Evolutionary conservation across 2,797 vertebrate genomes (phyloP), one percentile per base, ranked within the genome.

Genomic region (Cynopterus sphinx): DNA sequence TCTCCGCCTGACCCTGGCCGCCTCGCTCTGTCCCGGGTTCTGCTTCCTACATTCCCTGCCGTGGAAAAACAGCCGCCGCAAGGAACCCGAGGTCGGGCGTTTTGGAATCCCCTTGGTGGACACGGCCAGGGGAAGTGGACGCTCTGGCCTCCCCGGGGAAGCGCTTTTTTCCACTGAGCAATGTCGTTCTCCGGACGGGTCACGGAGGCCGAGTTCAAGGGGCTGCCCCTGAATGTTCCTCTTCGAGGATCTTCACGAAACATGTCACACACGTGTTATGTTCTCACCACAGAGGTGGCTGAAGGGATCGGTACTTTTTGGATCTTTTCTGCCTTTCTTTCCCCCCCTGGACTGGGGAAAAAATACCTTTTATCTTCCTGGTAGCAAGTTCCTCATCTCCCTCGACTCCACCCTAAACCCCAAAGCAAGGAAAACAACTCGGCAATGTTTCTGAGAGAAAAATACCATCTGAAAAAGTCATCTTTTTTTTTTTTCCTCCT

Each of bases 341-440:
- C 39, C 55, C 49, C 49, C 12, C 6, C 49, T 36, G 67, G 17
- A 36, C 22, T 59, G 51, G 77, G 74, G 57, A 51, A 87, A 89
- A 89, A 96, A 89, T 53, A 90, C 41, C 89, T 91, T 96, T 88
- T 89, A 33, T 87, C 55, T 97, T 84, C 63, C 74, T 75, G 71
- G 82, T 67, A 91, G 68, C 84, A 78, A 85, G 49, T n/a, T 88
- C 39, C 41, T 26, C 65, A 11, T 87, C 43, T 90, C 53, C 55
- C 57, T 81, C 22, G 46, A 63, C 68, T 43, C 19, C 39, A 51
- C 43, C 61, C 63, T n/a, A 88, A 96, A 79, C 68, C 31, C 73
- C 3, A 57, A 74, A 93, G 57, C 53, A 65, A 86, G 63, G 49
- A 28, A 92, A 94, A 94, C 15, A 85, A 59, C n/a, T 41, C 41